phyloP scores from a whole-genome alignment of 2,797 vertebrate genomes.

The Pyrocephalus nanus region DNA sequence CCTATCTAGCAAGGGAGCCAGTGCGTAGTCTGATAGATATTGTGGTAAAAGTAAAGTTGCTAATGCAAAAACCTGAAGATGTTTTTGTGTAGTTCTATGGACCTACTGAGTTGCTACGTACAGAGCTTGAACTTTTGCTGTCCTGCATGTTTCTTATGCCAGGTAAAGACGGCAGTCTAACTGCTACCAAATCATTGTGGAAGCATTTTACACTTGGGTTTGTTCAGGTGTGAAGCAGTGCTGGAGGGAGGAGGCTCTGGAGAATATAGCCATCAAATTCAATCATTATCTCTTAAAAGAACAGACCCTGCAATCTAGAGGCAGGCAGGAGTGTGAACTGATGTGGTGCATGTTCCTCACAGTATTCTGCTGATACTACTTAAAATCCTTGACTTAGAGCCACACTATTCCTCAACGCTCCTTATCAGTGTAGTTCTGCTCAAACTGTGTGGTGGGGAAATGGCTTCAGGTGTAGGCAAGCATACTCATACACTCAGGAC shows the following conservation, averaged over 20 bases:
- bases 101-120: neutral
- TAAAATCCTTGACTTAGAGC: conserved; percentile 6
- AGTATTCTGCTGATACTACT: neutral
- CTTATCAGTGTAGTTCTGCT: neutral
- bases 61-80: conserved; percentile 2
- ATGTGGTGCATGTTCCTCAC: conserved; percentile 1
- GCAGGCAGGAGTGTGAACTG: conserved; percentile 27
- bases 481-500: neutral
- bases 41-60: neutral
- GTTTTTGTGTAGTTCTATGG: neutral
- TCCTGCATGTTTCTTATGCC: neutral
- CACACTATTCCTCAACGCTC: neutral
- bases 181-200: neutral
- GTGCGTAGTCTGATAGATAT: neutral
- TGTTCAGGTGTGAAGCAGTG: conserved; percentile 61
- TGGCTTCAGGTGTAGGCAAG: neutral
- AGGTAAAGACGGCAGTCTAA: neutral
- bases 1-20: neutral
- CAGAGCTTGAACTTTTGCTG: neutral
- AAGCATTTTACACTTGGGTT: conserved; percentile 42
- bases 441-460: neutral
- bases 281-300: conserved; percentile 53
- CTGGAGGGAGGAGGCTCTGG: conserved; percentile 50
- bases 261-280: conserved; percentile 54
- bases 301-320: conserved; percentile 5